phyloP scores from a whole-genome alignment of 1,140 invertebrate genomes.

The Dryas iulia region DNA sequence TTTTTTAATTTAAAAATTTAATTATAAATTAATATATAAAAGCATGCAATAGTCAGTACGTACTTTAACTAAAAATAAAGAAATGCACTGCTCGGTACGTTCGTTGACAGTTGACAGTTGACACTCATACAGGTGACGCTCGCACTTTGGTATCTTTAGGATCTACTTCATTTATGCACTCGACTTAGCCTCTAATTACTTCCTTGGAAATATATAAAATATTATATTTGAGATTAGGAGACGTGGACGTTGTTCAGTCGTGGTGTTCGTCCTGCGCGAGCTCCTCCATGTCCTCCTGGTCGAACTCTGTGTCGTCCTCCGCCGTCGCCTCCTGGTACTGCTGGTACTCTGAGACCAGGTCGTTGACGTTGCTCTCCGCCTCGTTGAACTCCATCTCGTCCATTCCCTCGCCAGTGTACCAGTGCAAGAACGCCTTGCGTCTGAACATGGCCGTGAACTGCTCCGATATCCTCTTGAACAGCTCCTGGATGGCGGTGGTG shows the following conservation, averaged over 20 bases:
- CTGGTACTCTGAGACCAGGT: slow-evolving; percentile 85
- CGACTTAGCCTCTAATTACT: slow-evolving; percentile 52
- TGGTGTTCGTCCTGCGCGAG: slow-evolving; percentile 63
- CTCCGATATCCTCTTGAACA: slow-evolving; percentile 82
- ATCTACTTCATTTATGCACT: slow-evolving; percentile 27
- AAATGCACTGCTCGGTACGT: slow-evolving; percentile 75
- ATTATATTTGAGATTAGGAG: slow-evolving; percentile 35
- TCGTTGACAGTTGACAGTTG: slow-evolving; percentile 20
- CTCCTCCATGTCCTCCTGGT: slow-evolving; percentile 76
- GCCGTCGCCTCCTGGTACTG: slow-evolving; percentile 92
- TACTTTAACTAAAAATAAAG: slow-evolving; percentile 55
- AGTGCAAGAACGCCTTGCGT: slow-evolving; percentile 89
- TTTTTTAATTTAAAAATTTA: slow-evolving; percentile 64
- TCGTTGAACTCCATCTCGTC: slow-evolving; percentile 94
- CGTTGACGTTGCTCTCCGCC: slow-evolving; percentile 82
- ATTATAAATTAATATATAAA: slow-evolving; percentile 77
- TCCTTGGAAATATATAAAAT: slow-evolving; percentile 47
- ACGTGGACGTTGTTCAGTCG: slow-evolving; percentile 38
- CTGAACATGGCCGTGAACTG: slow-evolving; percentile 92
- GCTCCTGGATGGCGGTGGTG: slow-evolving; percentile 90
- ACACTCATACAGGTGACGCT: background rate
- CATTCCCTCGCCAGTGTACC: slow-evolving; percentile 93
- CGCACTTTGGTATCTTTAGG: slow-evolving; percentile 42
- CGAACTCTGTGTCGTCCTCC: slow-evolving; percentile 85
- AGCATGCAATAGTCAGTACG: slow-evolving; percentile 64